phyloP scores from a whole-genome alignment of 2,888 invertebrate species.

The Empis livida region DNA sequence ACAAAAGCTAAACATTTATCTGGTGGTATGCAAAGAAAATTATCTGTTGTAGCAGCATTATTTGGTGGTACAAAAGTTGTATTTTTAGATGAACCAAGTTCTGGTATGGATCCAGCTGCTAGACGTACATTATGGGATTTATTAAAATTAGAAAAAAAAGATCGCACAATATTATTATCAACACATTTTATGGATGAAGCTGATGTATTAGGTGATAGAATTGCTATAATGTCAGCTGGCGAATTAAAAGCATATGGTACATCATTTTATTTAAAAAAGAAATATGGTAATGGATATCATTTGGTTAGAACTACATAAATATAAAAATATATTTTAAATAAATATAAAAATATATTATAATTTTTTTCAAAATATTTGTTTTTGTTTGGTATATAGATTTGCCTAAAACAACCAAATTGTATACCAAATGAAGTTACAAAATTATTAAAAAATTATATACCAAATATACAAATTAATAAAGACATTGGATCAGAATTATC shows the following conservation, averaged over 20 bases:
- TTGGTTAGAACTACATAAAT: slow-evolving; percentile 33
- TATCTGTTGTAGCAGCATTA: slow-evolving; percentile 59
- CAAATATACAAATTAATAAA: slow-evolving; percentile 49
- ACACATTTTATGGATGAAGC: slow-evolving; percentile 83
- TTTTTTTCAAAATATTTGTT: slow-evolving; percentile 14
- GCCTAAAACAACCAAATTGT: slow-evolving; percentile 41
- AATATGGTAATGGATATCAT: slow-evolving; percentile 75
- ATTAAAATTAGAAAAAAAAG: slow-evolving; percentile 53
- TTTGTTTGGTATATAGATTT: slow-evolving; percentile 20
- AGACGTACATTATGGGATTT: slow-evolving; percentile 67
- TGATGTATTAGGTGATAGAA: slow-evolving; percentile 66
- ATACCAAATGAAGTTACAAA: slow-evolving; percentile 40
- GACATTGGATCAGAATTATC: slow-evolving; percentile 66
- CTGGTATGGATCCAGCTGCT: slow-evolving; percentile 55
- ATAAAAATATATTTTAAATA: not conserved
- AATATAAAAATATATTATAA: too few species aligned
- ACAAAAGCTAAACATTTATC: slow-evolving; percentile 43
- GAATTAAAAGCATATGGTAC: slow-evolving; percentile 65
- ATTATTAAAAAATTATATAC: slow-evolving; percentile 50
- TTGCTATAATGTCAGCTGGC: slow-evolving; percentile 73
- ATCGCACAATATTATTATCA: slow-evolving; percentile 63
- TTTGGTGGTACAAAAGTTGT: slow-evolving; percentile 50
- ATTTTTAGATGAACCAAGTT: slow-evolving; percentile 24
- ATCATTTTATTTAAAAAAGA: slow-evolving; percentile 63
- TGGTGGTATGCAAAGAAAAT: slow-evolving; percentile 55